A percentile compares a stretch with the other conserved stretches of the same genome.
Evolutionary conservation across 2,888 invertebrate species (phyloP).

Genomic region (Tetranychus truncatus): DNA sequence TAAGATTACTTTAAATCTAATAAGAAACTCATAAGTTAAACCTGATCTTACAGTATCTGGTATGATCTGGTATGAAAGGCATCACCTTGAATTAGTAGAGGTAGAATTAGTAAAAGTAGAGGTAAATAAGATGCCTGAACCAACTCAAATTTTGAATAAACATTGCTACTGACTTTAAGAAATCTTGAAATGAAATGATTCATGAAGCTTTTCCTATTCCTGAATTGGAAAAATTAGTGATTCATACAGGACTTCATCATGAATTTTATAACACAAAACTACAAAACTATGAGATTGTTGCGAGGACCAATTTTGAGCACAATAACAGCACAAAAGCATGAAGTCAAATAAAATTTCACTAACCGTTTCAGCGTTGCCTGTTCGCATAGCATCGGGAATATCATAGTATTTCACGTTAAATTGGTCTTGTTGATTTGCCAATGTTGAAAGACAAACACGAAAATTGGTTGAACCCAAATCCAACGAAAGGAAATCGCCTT

Average conservation of each 20-base stretch:
- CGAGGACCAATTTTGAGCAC: too few species aligned
- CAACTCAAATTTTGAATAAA: not conserved
- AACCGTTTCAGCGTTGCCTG: constrained; percentile 9
- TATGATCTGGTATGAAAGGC: too few species aligned
- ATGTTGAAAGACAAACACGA: constrained; percentile 10
- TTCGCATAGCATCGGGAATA: constrained; percentile 11
- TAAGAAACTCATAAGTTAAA: too few species aligned
- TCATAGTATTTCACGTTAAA: constrained; percentile 16
- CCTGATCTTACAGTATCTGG: too few species aligned
- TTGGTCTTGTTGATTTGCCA: constrained; percentile 10
- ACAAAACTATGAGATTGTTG: too few species aligned
- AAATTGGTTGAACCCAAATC: constrained; percentile 22
- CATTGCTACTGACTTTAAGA: not conserved
- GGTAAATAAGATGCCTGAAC: not conserved
- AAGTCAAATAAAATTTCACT: not conserved
- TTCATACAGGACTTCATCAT: too few species aligned
- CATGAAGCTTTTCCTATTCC: not conserved
- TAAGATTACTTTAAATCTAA: too few species aligned
- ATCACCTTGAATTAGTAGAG: too few species aligned
- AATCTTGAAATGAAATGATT: not conserved
- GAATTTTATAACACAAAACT: too few species aligned
- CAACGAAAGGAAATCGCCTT: constrained; percentile 17
- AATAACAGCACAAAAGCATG: too few species aligned
- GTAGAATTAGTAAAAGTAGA: too few species aligned
- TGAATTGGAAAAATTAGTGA: too few species aligned